Conservation (phyloP, 2,797 vertebrate genomes). For the Loriculus beryllinus region DNA sequence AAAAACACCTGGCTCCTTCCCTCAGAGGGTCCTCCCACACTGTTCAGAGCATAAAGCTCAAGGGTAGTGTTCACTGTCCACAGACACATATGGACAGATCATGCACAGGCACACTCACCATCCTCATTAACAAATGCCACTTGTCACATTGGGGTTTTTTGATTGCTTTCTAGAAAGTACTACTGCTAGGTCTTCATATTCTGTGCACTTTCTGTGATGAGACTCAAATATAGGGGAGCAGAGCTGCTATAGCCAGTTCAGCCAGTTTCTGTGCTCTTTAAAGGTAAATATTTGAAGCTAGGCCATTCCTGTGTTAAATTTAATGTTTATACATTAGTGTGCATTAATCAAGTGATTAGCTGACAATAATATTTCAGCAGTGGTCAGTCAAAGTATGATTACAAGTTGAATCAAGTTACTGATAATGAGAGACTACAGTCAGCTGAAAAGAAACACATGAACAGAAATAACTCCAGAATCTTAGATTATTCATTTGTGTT, state of each 20-base stretch:
- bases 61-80: background rate
- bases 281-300: background rate
- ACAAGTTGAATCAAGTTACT: background rate
- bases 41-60: background rate
- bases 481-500: background rate
- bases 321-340: background rate
- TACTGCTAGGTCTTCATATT: background rate
- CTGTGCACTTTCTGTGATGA: background rate
- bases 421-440: background rate
- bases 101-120: background rate
- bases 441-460: background rate
- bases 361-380: background rate
- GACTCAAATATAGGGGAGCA: background rate
- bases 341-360: background rate
- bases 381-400: background rate
- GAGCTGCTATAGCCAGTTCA: background rate
- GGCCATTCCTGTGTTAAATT: background rate
- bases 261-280: background rate
- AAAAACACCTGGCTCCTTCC: background rate
- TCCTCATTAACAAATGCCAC: background rate
- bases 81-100: background rate
- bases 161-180: background rate
- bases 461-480: background rate
- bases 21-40: background rate
- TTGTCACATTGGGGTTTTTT: background rate